A percentile compares a stretch with the other conserved stretches of the same genome.
Conservation (phyloP, 2,113 vertebrate species). For the Morone saxatilis region DNA sequence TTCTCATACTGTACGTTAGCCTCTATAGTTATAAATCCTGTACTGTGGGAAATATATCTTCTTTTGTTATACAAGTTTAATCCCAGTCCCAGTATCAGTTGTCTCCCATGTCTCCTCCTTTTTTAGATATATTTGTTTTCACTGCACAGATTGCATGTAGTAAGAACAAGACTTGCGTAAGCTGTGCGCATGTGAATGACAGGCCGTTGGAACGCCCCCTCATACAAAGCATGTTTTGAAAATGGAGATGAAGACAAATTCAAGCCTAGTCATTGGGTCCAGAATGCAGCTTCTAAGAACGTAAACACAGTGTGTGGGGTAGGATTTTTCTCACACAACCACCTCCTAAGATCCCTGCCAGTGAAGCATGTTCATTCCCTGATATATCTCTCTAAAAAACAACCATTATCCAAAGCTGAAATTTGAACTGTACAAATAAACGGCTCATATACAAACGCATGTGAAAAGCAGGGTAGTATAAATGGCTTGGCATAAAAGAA, state of each 20-base stretch:
- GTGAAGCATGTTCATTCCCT: background rate
- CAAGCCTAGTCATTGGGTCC: constrained; percentile 2
- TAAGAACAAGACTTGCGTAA: constrained; percentile 23
- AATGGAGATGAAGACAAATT: constrained; percentile 51
- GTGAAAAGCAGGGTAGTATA: background rate
- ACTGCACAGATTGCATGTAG: constrained; percentile 13
- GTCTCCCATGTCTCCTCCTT: constrained; percentile 27
- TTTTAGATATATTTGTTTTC: constrained; percentile 45
- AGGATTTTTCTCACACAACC: constrained; percentile 21
- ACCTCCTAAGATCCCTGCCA: background rate
- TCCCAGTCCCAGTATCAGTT: constrained; percentile 44
- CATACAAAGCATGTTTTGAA: constrained; percentile 48
- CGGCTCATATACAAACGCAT: background rate
- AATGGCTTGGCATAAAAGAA: background rate
- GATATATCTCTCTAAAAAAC: background rate
- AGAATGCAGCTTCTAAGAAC: constrained; percentile 18
- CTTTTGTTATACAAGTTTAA: constrained; percentile 38
- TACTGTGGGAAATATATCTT: constrained; percentile 39
- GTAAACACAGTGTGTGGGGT: constrained; percentile 28
- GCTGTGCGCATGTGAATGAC: constrained; percentile 23
- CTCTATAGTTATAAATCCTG: constrained; percentile 14
- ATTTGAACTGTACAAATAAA: background rate
- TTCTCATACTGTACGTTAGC: background rate
- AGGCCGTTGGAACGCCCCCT: constrained; percentile 24
- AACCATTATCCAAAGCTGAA: background rate